Evolutionary conservation across 2,113 vertebrate genomes (phyloP).

Genomic region (Rhadina sibilatrix): DNA sequence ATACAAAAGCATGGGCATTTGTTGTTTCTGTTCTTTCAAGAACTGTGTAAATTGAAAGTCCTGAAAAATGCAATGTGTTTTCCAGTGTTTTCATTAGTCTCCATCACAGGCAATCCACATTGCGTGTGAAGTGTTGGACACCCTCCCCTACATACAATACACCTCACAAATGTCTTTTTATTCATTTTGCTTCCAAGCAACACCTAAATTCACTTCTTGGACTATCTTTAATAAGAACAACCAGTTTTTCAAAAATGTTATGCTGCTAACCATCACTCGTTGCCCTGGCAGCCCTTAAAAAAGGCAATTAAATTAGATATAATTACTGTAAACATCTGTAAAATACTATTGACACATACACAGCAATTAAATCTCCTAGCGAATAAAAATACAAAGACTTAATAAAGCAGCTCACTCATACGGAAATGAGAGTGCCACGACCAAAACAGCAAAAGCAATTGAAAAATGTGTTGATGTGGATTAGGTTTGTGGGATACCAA

Average conservation of each 20-base stretch:
- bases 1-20: background rate
- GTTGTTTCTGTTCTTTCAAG: background rate
- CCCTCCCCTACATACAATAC: background rate
- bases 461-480: background rate
- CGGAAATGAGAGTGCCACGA: background rate
- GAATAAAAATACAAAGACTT: constrained; percentile 4
- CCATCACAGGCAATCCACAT: background rate
- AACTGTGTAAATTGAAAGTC: background rate
- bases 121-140: background rate
- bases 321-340: constrained; percentile 24
- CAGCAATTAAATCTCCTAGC: constrained; percentile 37
- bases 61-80: background rate
- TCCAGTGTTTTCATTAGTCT: background rate
- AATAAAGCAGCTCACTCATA: background rate
- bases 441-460: background rate
- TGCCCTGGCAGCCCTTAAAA: background rate
- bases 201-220: background rate
- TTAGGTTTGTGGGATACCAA: background rate
- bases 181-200: background rate
- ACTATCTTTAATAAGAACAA: background rate
- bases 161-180: background rate
- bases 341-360: constrained; percentile 30
- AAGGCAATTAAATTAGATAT: constrained; percentile 17
- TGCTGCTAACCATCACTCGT: background rate
- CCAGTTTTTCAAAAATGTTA: background rate